Evolutionary conservation across 1,140 invertebrate genomes (phyloP).

Genomic region (Paraescarpia echinospica): DNA sequence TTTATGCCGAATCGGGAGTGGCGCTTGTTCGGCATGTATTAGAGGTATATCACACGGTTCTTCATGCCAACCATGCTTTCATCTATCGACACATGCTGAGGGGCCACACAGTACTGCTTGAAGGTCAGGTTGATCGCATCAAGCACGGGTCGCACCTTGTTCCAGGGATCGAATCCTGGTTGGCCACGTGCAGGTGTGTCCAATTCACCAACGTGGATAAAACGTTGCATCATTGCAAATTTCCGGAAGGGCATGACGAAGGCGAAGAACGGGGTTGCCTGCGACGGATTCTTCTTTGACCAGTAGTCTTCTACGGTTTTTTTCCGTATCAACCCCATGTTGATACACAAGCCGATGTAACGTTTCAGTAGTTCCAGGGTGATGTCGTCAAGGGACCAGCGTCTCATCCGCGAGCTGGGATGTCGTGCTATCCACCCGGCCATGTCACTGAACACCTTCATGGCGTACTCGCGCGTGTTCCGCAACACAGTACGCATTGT

Average conservation of each 20-base stretch:
- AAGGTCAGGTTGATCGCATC: background rate
- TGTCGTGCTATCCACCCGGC: background rate
- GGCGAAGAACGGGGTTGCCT: background rate
- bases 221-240: background rate
- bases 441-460: background rate
- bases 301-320: background rate
- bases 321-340: conserved; percentile 7
- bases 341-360: background rate
- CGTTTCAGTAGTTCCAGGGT: background rate
- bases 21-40: conserved; percentile 36
- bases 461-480: background rate
- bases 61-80: conserved; percentile 34
- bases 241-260: background rate
- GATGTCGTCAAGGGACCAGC: background rate
- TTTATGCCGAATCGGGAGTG: conserved; percentile 29
- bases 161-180: background rate
- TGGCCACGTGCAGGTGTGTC: conserved; percentile 11
- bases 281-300: background rate
- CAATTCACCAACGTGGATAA: conserved; percentile 12
- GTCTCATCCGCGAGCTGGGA: background rate
- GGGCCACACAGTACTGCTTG: conserved; percentile 22
- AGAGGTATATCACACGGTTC: conserved; percentile 25
- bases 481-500: background rate
- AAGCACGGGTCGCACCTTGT: background rate
- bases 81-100: conserved; percentile 28